Base-by-base conservation (phyloP, 1,140 invertebrate species). In the Odontomachus brunneus region DNA sequence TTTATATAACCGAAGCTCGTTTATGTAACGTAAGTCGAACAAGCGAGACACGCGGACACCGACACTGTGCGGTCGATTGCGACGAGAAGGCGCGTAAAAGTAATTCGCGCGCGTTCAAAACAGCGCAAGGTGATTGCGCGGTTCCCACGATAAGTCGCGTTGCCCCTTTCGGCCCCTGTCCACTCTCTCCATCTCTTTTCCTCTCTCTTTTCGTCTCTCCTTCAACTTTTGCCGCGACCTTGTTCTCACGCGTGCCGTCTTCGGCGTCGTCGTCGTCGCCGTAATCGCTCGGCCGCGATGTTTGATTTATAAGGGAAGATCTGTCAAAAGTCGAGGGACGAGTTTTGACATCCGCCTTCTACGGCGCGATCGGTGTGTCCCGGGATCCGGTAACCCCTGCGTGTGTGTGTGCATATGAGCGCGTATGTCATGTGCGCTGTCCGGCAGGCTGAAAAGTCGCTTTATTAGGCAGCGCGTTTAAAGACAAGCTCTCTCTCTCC, bases 381-480 rank as follows among this genome's bases (percentile, higher is more conserved):
- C 65, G n/a, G 69, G 57, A 74, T 82, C 53, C 69, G 57, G 1
- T 19, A 44, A 74, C 26, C 44, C 19, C 24, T 55, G 14, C 17
- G 4, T 12, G 22, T 44, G 44, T 75, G 59, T 44, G 73, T 33
- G 57, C n/a, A 33, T 33, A 5, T 22, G 19, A 22, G 74, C 49
- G 76, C 26, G 48, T 19, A 53, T 24, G 11, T 5, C 5, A 5
- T 33, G 38, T 11, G 38, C 38, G 38, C 9, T 73, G 62, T 15
- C 0, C 55, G 74, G 15, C 11, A 5, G 29, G 85, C 80, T 74
- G 84, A 89, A 85, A 53, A 85, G 55, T 78, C 71, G 74, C 88
- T 88, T 89, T 80, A 84, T 87, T 83, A 88, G 76, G 80, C 26
- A 62, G 74, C 71, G 51, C 65, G 72, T 71, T 80, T 69, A 53